phyloP scores from a whole-genome alignment of 2,888 invertebrate species.

The Galerucella nymphaeae region DNA sequence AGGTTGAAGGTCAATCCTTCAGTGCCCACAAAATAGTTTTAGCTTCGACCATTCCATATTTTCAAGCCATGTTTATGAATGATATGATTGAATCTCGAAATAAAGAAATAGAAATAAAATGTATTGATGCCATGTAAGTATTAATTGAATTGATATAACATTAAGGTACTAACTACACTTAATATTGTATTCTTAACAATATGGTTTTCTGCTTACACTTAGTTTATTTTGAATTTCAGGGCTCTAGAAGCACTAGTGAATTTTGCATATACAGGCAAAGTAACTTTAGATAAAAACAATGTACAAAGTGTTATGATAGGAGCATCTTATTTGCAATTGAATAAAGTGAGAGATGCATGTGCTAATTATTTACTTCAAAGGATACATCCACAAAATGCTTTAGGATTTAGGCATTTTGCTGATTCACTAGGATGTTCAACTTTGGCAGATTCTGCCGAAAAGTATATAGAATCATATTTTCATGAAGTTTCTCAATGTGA shows the following conservation, averaged over 20 bases:
- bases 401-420: conserved; percentile 84
- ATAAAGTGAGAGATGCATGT: conserved; percentile 84
- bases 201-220: not conserved
- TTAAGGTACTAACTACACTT: no score
- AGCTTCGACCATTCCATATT: conserved; percentile 89
- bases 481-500: conserved; percentile 79
- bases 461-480: conserved; percentile 84
- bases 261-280: conserved; percentile 85
- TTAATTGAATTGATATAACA: not conserved
- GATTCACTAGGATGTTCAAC: conserved; percentile 79
- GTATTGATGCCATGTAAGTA: conserved; percentile 80
- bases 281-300: conserved; percentile 81
- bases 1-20: conserved; percentile 83
- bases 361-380: conserved; percentile 82
- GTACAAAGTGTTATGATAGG: conserved; percentile 88
- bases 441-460: conserved; percentile 80
- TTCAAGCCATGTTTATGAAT: conserved; percentile 90
- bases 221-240: conserved; percentile 63
- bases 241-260: conserved; percentile 85
- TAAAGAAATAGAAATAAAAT: conserved; percentile 83
- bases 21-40: conserved; percentile 86
- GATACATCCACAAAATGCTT: conserved; percentile 83
- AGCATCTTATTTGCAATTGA: conserved; percentile 83
- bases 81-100: conserved; percentile 89
- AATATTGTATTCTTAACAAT: no score